Evolutionary conservation across 2,888 invertebrate genomes (phyloP), one percentile per base, ranked within the genome.

Genomic region (Cephus nigrinus): DNA sequence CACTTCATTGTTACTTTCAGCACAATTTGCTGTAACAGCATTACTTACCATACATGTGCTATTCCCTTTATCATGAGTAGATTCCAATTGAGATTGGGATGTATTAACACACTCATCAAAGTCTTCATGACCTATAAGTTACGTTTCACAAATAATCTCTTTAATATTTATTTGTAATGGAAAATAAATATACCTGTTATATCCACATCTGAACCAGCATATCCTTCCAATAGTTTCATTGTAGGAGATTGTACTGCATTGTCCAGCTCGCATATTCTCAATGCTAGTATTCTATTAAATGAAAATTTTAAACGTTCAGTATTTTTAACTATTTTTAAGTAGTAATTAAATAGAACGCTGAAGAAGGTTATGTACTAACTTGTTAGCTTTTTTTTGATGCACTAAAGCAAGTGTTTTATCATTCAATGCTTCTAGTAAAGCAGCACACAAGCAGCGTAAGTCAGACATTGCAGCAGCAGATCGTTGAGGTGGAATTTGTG

Each of bases 351-450:
- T 40, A 15, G 15, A 40, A 15, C 1, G 5, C 36, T 34, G 35
- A 69, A 68, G 15, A 72, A 71, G 11, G 15, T 32, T n/a, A 74
- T 76, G 12, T 33, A 76, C 82, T 83, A 78, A 90, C 87, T 88
- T 93, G 91, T 97, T 98, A 9, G 97, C 96, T 92, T 96, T 96
- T 86, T 96, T 94, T 86, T 97, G 97, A 92, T 97, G 97, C 81
- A 95, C 95, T 36, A 97, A 91, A 1, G 97, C 97, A 79, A 96
- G 93, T 75, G 95, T 96, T 92, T 97, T 97, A 89, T 98, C 97
- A 91, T 96, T 96, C 68, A 97, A 92, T 74, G 97, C 95, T 89
- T 98, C 97, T 85, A 97, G 93, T 69, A 98, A 92, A 11, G 96
- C 96, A 76, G 95, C 92, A 83, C 97, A 96, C 31, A 97, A 92